Conservation (phyloP, 2,797 vertebrate genomes). For the Sebastiscus tertius region DNA sequence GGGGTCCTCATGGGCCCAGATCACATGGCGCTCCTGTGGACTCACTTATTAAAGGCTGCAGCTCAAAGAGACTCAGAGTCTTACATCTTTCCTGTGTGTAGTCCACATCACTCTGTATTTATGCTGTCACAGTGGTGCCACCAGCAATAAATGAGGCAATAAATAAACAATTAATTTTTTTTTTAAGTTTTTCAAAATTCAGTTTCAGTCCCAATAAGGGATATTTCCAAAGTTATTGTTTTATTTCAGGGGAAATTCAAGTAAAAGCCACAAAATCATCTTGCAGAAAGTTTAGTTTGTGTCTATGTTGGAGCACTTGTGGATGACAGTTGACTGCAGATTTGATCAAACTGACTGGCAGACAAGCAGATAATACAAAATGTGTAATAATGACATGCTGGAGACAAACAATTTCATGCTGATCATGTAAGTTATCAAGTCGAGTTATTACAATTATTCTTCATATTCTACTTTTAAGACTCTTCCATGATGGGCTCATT, state of each 20-base stretch:
- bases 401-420: background rate
- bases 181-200: background rate
- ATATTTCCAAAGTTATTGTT: background rate
- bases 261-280: background rate
- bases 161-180: conserved; percentile 33
- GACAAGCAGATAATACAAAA: background rate
- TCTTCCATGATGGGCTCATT: background rate
- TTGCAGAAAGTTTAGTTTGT: background rate
- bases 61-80: conserved; percentile 52
- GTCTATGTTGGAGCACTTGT: background rate
- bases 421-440: background rate
- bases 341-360: background rate
- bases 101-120: conserved; percentile 14
- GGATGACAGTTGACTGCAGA: background rate
- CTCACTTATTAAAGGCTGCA: conserved; percentile 64
- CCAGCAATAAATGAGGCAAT: conserved; percentile 19
- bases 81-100: conserved; percentile 42
- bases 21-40: conserved; percentile 59
- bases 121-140: background rate
- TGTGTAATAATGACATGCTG: conserved; percentile 8
- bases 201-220: background rate
- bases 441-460: background rate
- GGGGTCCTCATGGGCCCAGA: conserved; percentile 50
- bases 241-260: background rate
- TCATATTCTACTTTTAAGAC: background rate